Percentiles rank a stretch among this genome's conserved stretches.
Evolutionary conservation across 2,888 invertebrate species (phyloP).

Genomic region (Mycalesis mineus): DNA sequence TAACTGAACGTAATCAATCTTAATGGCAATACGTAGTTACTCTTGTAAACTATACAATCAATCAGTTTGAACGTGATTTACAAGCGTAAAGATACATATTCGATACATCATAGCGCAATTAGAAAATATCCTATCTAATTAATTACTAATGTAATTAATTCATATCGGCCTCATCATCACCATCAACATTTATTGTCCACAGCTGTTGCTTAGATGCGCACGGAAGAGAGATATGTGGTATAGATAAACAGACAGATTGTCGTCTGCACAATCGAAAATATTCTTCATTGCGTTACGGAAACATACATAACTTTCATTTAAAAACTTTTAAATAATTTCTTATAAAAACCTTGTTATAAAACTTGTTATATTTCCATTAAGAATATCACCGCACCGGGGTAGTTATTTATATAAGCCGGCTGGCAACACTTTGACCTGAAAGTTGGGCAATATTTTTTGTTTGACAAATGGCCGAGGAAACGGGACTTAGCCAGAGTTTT

Average conservation of each 20-base stretch:
- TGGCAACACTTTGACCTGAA: slow-evolving; percentile 63
- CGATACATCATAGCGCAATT: background rate
- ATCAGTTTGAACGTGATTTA: slow-evolving; percentile 3
- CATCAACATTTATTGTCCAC: too few species aligned
- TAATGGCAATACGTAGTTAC: slow-evolving; percentile 9
- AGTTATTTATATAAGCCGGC: slow-evolving; percentile 68
- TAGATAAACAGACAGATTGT: too few species aligned
- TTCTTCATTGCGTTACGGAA: too few species aligned
- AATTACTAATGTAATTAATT: too few species aligned
- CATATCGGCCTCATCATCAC: too few species aligned
- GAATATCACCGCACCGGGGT: slow-evolving; percentile 10
- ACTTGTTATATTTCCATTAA: background rate
- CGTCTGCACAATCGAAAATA: too few species aligned
- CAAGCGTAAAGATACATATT: background rate
- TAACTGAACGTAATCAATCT: slow-evolving; percentile 16
- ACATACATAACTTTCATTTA: too few species aligned
- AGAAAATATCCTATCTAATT: background rate
- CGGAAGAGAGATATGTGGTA: too few species aligned
- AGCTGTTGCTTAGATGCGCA: too few species aligned
- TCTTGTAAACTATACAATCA: slow-evolving; percentile 8
- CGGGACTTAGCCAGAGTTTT: slow-evolving; percentile 70
- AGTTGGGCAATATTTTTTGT: slow-evolving; percentile 73
- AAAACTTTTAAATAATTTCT: too few species aligned
- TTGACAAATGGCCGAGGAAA: slow-evolving; percentile 74
- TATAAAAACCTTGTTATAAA: background rate